A percentile compares a stretch with the other conserved stretches of the same genome.
Conservation (phyloP, 2,888 invertebrate genomes). For the Phlogophora meticulosa region DNA sequence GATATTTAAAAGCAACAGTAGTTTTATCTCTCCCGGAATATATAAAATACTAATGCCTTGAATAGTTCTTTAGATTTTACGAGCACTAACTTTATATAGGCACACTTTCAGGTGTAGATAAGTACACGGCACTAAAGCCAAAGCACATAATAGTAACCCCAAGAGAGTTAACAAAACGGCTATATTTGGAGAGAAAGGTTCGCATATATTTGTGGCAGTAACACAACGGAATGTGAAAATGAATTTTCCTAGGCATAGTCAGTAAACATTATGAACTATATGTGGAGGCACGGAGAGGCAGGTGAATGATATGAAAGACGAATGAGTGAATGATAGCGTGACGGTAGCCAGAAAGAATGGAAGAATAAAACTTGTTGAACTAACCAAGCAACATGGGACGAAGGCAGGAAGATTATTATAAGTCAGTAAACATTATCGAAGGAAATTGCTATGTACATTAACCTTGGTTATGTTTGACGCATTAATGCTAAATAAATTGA, state of each 20-base stretch:
- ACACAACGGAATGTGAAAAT: constrained; percentile 52
- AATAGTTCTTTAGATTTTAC: constrained; percentile 25
- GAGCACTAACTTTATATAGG: constrained; percentile 2
- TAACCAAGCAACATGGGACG: no score
- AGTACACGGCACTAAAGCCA: neutral
- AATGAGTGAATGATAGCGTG: no score
- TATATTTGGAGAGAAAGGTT: constrained; percentile 69
- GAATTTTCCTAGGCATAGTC: constrained; percentile 38
- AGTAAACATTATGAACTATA: constrained; percentile 13
- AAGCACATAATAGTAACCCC: constrained; percentile 9
- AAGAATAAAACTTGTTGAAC: no score
- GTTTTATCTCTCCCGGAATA: neutral
- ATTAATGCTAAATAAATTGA: neutral
- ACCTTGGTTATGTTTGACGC: constrained; percentile 1
- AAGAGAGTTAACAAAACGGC: constrained; percentile 12
- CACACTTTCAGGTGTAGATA: constrained; percentile 2
- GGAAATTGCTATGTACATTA: constrained; percentile 26
- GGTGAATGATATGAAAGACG: no score
- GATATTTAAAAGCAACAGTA: constrained; percentile 5
- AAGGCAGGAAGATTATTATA: no score
- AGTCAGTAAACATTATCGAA: neutral
- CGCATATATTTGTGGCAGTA: constrained; percentile 50
- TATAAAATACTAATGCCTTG: neutral
- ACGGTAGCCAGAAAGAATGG: no score
- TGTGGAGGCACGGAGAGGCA: no score